These are phyloP conservation scores for Bryconaethiops microstoma DNA, from an alignment of 2,797 vertebrate species.

Conservation along the genomic window DNA sequence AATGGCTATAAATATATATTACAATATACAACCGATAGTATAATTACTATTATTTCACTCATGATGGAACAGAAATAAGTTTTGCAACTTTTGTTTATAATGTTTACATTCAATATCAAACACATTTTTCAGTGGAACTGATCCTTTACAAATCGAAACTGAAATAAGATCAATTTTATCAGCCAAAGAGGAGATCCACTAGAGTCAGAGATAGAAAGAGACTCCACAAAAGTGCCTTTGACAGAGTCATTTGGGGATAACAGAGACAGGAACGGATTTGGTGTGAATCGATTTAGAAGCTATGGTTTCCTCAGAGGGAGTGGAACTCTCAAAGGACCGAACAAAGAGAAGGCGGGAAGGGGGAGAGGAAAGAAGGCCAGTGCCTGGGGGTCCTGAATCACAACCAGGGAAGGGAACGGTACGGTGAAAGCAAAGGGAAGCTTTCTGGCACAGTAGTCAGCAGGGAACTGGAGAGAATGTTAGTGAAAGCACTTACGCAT, in stretches of 20 bases:
- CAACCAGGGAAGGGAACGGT: slow-evolving; percentile 42
- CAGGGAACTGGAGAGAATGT: slow-evolving; percentile 10
- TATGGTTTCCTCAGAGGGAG: slow-evolving; percentile 33
- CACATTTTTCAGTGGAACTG: too few relatives aligned
- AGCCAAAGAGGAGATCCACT: not conserved
- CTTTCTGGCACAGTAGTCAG: slow-evolving; percentile 36
- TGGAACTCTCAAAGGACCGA: slow-evolving; percentile 37
- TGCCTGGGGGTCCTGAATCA: slow-evolving; percentile 41
- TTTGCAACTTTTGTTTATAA: too few relatives aligned
- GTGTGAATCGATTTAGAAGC: slow-evolving; percentile 50
- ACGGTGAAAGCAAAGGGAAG: slow-evolving; percentile 16
- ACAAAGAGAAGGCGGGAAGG: slow-evolving; percentile 41
- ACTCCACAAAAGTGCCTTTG: not conserved
- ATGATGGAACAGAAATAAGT: too few relatives aligned
- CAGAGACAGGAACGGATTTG: slow-evolving; percentile 33
- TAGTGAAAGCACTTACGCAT: slow-evolving; percentile 20
- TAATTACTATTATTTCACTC: too few relatives aligned
- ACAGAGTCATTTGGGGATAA: slow-evolving; percentile 43
- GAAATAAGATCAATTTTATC: not conserved
- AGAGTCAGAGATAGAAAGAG: not conserved
- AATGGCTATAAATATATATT: too few relatives aligned
- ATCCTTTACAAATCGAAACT: not conserved
- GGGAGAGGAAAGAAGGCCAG: slow-evolving; percentile 39
- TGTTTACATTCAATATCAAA: too few relatives aligned
- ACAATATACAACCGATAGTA: too few relatives aligned